phyloP scores from a whole-genome alignment of 2,888 invertebrate genomes.

The Lepidocyrtinus sp. region DNA sequence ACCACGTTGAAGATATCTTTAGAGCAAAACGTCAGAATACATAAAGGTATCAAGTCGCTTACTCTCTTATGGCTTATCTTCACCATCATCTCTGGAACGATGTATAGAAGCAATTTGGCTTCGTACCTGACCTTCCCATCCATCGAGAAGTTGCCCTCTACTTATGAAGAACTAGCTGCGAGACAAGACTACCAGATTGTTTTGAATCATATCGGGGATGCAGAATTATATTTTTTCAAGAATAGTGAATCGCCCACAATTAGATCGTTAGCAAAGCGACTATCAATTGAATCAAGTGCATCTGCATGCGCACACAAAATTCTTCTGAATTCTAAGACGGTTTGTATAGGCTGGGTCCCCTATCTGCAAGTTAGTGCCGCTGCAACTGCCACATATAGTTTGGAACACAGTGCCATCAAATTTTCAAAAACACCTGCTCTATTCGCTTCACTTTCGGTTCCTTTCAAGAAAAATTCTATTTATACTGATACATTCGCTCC shows the following conservation, averaged over 20 bases:
- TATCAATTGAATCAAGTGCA: slow-evolving; percentile 23
- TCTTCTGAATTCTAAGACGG: slow-evolving; percentile 28
- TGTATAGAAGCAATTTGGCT: slow-evolving; percentile 49
- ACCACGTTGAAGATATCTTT: slow-evolving; percentile 31
- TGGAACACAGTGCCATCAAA: background rate
- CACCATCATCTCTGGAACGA: slow-evolving; percentile 31
- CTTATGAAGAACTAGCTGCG: slow-evolving; percentile 25
- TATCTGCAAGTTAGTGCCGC: slow-evolving; percentile 24
- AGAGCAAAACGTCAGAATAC: slow-evolving; percentile 28
- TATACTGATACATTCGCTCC: slow-evolving; percentile 20
- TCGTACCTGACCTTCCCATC: slow-evolving; percentile 40
- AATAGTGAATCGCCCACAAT: slow-evolving; percentile 15
- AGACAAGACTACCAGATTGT: slow-evolving; percentile 20
- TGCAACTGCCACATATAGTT: slow-evolving; percentile 30
- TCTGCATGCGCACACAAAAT: slow-evolving; percentile 17
- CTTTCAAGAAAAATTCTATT: slow-evolving; percentile 40
- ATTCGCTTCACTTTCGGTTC: background rate
- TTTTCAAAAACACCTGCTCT: slow-evolving; percentile 1
- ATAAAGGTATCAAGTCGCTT: background rate
- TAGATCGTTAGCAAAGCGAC: slow-evolving; percentile 3
- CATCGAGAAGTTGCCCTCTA: slow-evolving; percentile 17
- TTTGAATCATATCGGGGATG: slow-evolving; percentile 37
- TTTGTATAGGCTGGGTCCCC: slow-evolving; percentile 45
- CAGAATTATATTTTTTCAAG: slow-evolving; percentile 39
- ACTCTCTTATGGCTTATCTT: slow-evolving; percentile 28